Percentiles rank a stretch among this genome's conserved stretches.
Evolutionary conservation across 2,113 vertebrate genomes (phyloP).

Genomic region (Anhinga anhinga): DNA sequence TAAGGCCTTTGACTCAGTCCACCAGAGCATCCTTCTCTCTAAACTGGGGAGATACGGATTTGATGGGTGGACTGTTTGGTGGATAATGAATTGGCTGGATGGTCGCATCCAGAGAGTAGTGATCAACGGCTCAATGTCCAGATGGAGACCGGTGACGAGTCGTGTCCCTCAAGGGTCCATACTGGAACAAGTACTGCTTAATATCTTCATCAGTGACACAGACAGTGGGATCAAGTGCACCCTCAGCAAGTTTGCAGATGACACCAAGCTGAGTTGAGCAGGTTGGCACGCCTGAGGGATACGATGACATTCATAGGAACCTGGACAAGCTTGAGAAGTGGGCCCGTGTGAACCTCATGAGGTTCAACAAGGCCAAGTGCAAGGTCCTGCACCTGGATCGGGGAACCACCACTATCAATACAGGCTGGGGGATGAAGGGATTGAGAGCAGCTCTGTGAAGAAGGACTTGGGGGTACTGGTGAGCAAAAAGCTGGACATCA

Average conservation of each 20-base stretch:
- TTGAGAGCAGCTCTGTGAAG: rapidly evolving
- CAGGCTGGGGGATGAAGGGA: background rate
- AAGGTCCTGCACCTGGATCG: background rate
- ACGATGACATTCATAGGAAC: background rate
- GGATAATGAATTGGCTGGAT: background rate
- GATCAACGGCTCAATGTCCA: background rate
- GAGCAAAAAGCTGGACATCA: background rate
- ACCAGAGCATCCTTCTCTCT: background rate
- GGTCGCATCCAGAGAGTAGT: background rate
- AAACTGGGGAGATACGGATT: background rate
- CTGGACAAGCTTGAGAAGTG: background rate
- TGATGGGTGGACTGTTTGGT: background rate
- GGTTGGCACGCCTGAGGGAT: rapidly evolving
- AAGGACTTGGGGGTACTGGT: background rate
- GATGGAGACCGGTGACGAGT: background rate
- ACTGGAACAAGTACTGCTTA: background rate
- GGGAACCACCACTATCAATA: background rate
- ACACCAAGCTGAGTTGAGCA: background rate
- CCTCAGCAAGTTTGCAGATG: background rate
- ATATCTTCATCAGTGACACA: background rate
- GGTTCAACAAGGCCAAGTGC: background rate
- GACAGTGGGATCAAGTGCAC: background rate
- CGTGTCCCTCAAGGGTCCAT: rapidly evolving
- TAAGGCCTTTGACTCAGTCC: background rate
- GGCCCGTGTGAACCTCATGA: background rate